A percentile compares a stretch with the other conserved stretches of the same genome.
These are phyloP conservation scores for Dendrocincla fuliginosa DNA, from an alignment of 2,797 vertebrate genomes.

Conservation along the genomic window DNA sequence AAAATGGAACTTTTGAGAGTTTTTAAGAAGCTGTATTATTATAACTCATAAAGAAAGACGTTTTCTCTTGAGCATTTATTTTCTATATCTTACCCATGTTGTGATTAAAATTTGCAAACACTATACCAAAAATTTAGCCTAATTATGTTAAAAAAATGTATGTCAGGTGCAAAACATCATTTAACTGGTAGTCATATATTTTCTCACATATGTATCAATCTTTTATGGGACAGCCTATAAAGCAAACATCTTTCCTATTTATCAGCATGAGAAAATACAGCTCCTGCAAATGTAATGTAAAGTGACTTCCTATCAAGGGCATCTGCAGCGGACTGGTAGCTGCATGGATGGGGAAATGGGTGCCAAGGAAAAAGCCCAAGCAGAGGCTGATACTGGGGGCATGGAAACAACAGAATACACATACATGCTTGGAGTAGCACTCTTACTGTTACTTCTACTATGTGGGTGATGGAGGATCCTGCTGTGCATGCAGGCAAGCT, in stretches of 20 bases:
- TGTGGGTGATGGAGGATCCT: not conserved
- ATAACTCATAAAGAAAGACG: not conserved
- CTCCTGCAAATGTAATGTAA: not conserved
- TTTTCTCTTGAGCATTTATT: not conserved
- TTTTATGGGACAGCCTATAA: not conserved
- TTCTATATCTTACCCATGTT: not conserved
- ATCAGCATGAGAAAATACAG: not conserved
- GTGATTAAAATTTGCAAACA: not conserved
- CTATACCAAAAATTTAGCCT: not conserved
- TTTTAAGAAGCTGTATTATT: not conserved
- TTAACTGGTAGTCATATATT: not conserved
- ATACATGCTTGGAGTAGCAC: accelerated
- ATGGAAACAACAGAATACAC: not conserved
- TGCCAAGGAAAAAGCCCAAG: not conserved
- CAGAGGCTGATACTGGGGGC: not conserved
- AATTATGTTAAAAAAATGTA: not conserved
- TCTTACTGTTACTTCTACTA: not conserved
- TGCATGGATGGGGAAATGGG: not conserved
- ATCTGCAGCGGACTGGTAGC: not conserved
- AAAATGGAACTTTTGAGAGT: not conserved
- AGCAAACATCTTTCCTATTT: not conserved
- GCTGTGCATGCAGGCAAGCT: not conserved
- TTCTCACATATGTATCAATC: not conserved
- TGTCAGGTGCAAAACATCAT: not conserved
- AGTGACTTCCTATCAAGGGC: not conserved